phyloP scores from a whole-genome alignment of 2,113 vertebrate species.

The Burhinus oedicnemus region DNA sequence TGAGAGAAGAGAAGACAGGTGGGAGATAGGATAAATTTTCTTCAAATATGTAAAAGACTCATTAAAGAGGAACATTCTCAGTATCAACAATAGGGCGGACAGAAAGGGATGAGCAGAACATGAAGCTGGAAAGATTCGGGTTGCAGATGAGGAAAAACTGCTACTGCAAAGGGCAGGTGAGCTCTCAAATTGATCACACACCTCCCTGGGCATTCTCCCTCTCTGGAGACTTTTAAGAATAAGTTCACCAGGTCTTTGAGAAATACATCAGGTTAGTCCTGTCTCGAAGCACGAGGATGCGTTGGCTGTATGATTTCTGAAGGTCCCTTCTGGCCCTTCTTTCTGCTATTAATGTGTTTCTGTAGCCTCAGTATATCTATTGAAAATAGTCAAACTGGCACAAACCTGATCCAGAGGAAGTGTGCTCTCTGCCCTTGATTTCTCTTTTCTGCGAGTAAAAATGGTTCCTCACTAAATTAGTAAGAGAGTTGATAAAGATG shows the following conservation, averaged over 20 bases:
- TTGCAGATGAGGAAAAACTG: background rate
- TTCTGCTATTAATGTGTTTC: background rate
- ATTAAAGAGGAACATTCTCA: background rate
- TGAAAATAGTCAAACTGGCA: background rate
- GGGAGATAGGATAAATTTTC: background rate
- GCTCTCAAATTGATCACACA: background rate
- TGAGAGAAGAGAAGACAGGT: background rate
- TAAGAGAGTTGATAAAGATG: constrained; percentile 24
- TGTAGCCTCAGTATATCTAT: background rate
- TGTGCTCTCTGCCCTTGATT: background rate
- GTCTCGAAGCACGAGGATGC: background rate
- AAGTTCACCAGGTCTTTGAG: background rate
- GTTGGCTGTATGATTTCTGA: background rate
- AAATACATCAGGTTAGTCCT: background rate
- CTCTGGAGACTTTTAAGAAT: background rate
- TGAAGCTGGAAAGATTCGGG: background rate
- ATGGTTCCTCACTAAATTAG: constrained; percentile 9
- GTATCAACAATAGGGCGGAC: accelerated
- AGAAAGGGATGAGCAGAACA: background rate
- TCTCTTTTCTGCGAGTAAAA: constrained; percentile 26
- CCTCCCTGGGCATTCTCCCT: background rate
- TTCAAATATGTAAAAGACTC: background rate
- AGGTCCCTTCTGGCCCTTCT: background rate
- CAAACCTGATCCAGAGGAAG: constrained; percentile 19
- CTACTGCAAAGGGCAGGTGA: background rate